phyloP scores from a whole-genome alignment of 2,888 invertebrate genomes.

The Sinelater perroti region DNA sequence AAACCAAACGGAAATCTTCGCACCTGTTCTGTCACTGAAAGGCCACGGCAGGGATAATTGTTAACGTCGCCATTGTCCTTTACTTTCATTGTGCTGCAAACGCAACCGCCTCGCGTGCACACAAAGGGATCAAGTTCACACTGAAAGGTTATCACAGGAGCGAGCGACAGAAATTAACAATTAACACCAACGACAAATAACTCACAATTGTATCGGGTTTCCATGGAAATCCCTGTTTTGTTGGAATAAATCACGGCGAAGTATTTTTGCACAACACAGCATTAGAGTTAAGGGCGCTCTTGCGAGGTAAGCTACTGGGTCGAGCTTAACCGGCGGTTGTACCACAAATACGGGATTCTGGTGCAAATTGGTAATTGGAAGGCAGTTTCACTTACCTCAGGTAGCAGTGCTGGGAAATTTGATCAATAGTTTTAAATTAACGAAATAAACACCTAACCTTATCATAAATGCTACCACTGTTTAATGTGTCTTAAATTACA shows the following conservation, averaged over 20 bases:
- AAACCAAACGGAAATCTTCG: too few species aligned
- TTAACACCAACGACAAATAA: constrained; percentile 57
- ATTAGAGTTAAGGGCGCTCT: constrained; percentile 20
- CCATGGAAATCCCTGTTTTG: constrained; percentile 57
- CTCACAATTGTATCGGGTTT: constrained; percentile 58
- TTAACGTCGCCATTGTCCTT: constrained; percentile 27
- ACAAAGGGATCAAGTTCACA: constrained; percentile 40
- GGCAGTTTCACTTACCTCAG: too few species aligned
- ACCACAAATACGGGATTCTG: too few species aligned
- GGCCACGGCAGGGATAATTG: constrained; percentile 9
- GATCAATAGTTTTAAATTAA: too few species aligned
- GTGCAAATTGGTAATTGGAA: too few species aligned
- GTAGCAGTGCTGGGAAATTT: too few species aligned
- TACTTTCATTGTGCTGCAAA: constrained; percentile 21
- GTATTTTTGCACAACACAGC: constrained; percentile 42
- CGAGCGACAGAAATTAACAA: constrained; percentile 45
- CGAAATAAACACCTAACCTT: too few species aligned
- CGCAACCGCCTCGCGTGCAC: constrained; percentile 20
- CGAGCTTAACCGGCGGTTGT: too few species aligned
- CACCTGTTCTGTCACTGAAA: neutral
- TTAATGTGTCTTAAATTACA: too few species aligned
- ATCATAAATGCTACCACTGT: too few species aligned
- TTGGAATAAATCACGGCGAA: constrained; percentile 55
- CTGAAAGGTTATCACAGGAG: constrained; percentile 40
- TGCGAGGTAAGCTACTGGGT: too few species aligned